Base-by-base conservation (phyloP, 2,797 vertebrate genomes). In the Arrhamphus sclerolepis region DNA sequence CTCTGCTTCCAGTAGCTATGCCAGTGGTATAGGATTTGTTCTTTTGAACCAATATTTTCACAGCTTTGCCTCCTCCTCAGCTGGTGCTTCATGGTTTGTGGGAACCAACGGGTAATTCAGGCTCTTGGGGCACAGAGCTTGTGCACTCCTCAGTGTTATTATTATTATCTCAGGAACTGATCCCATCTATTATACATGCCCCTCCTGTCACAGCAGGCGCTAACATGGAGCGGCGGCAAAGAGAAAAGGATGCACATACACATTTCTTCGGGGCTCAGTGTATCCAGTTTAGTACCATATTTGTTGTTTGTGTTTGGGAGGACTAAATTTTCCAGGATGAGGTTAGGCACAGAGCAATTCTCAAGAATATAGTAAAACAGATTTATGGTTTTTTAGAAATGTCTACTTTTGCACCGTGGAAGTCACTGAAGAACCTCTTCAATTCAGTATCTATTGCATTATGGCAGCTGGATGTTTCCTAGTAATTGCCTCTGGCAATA, bases 311-410 rank as follows among this genome's bases (percentile, higher is more conserved):
- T 53, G 40, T 39, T 72, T 66, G 62, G 69, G 57, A 51, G 16
- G 19, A 5, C 9, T 56, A 53, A 13, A 48, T 70, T 58, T 66
- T 24, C 61, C 46, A 48, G 46, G 43, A 54, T 62, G 26, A 16
- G 31, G 10, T 53, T 55, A 48, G 49, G 13, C 57, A 53, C 19
- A 21, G 11, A 13, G 34, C 40, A 72, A 69, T 62, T 56, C 62
- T 64, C 56, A 52, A 44, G 62, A 75, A 70, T 31, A 47, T 41
- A 40, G 42, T 78, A 48, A 76, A 82, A 50, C 22, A 20, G 64
- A 83, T 80, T 80, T 55, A 83, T 6, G 2, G 47, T 58, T 55
- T 69, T n/a, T 81, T 53, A 46, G 57, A 60, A 49, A n/a, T 10
- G 16, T 71, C 51, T 47, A 53, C 47, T 71, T 18, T 21, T 17